A percentile compares a stretch with the other conserved stretches of the same genome.
Evolutionary conservation across 2,113 vertebrate genomes (phyloP).

Genomic region (Narcine bancroftii): DNA sequence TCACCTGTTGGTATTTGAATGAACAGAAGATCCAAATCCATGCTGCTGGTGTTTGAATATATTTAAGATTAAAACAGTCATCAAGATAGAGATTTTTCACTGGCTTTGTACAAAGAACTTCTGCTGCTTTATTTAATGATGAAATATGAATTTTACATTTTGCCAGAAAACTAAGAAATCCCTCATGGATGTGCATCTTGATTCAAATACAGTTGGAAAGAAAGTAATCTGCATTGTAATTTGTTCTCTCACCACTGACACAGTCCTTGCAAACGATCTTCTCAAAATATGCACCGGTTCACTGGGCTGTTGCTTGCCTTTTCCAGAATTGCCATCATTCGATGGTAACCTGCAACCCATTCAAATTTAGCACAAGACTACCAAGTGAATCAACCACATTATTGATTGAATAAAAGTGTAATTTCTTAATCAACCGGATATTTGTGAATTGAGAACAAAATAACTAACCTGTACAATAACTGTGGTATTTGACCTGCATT

Average conservation of each 20-base stretch:
- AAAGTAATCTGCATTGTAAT: background rate
- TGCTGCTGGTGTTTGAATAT: no score
- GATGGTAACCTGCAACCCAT: slow-evolving; percentile 74
- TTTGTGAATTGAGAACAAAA: background rate
- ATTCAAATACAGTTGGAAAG: background rate
- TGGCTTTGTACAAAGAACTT: background rate
- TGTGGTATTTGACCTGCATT: slow-evolving; percentile 98
- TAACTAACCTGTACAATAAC: slow-evolving; percentile 79
- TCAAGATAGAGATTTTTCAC: background rate
- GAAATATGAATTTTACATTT: background rate
- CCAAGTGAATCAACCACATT: background rate
- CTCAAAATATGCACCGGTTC: slow-evolving; percentile 96
- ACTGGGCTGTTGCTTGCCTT: slow-evolving; percentile 92
- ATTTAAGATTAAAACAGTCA: background rate
- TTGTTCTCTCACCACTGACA: slow-evolving; percentile 74
- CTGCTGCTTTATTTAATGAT: background rate
- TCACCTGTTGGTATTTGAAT: background rate
- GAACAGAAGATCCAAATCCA: no score
- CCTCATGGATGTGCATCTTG: no score
- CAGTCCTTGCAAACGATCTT: slow-evolving; percentile 89
- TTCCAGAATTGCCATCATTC: slow-evolving; percentile 87
- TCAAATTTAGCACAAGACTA: background rate
- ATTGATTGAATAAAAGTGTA: background rate
- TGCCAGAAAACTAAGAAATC: background rate
- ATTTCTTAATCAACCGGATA: background rate